Base-by-base conservation (phyloP, 2,113 vertebrate species). In the Cisticola juncidis region DNA sequence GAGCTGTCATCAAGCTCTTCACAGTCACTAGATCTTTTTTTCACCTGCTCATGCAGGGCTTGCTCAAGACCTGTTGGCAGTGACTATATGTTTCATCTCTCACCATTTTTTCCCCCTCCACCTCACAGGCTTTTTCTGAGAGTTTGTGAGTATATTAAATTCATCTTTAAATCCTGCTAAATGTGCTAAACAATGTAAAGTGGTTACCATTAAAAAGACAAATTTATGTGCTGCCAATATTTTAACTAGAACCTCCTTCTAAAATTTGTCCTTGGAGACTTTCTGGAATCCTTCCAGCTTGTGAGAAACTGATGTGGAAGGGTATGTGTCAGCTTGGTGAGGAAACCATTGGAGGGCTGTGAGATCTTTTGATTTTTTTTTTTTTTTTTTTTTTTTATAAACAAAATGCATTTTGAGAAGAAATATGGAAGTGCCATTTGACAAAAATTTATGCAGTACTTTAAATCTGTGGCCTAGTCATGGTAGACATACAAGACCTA, bases 21-120 rank as follows among this genome's bases (percentile, higher is more conserved):
- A 96, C 20, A 22, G 69, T 91, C 98, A 97, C 97, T 90, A 85
- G 95, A 95, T 97, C 96, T 96, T 96, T 97, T 97, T 97, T 95
- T 94, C 95, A 95, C 92, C 94, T 96, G 76, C 65, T 94, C 82
- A 94, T 89, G 79, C 68, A 48, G 29, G 77, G 9, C 81, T 95
- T 95, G 64, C 92, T 88, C 91, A 78, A 45, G 72, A 38, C 44
- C n/a, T 54, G 92, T 73, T 95, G 86, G 81, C 94, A 90, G 56
- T 94, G 92, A 82, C 95, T 95, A 35, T 84, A 61, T 82, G 90
- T 95, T 96, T 95, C 79, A 93, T 93, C 56, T 96, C 51, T 94
- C 82, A 92, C 82, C 54, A 81, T 85, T 73, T 66, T 83, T 9
- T 0, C 3, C 5, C 17, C 48, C 5, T 78, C 21, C 11, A 56